A percentile compares a stretch with the other conserved stretches of the same genome.
Evolutionary conservation across 2,797 vertebrate species (phyloP).

Genomic region (Phaenicophaeus curvirostris): DNA sequence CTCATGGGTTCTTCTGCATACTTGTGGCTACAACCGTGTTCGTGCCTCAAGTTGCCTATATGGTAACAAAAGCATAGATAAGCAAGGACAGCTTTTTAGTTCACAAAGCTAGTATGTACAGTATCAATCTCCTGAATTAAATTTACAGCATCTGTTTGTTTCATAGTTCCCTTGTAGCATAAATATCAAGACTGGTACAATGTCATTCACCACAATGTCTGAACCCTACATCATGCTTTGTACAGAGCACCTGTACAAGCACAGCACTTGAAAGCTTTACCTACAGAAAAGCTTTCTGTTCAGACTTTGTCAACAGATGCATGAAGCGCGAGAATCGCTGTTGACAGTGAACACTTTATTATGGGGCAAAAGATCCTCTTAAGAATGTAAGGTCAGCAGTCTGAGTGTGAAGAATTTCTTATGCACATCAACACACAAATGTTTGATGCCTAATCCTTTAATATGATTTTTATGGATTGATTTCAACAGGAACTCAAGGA

Average conservation of each 20-base stretch:
- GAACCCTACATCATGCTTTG: not conserved
- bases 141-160: not conserved
- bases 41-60: not conserved
- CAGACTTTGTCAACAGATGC: constrained; percentile 40
- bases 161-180: not conserved
- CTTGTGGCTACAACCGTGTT: not conserved
- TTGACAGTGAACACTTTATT: constrained; percentile 73
- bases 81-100: not conserved
- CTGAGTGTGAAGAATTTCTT: constrained; percentile 62
- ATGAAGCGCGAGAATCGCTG: constrained; percentile 45
- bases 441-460: constrained; percentile 59
- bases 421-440: constrained; percentile 51
- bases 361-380: constrained; percentile 61
- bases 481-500: constrained; percentile 50
- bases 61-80: not conserved
- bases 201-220: not conserved
- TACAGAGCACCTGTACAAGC: not conserved
- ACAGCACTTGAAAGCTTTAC: not conserved
- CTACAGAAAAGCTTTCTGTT: constrained; percentile 20
- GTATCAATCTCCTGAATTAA: not conserved
- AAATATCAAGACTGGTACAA: not conserved
- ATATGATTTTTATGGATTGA: constrained; percentile 65
- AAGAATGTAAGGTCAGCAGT: constrained; percentile 70
- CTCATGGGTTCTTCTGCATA: not conserved
- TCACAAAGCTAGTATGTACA: not conserved